Evolutionary conservation across 2,113 vertebrate species (phyloP), one percentile per base, ranked within the genome.

Genomic region (Erpornis zantholeuca): DNA sequence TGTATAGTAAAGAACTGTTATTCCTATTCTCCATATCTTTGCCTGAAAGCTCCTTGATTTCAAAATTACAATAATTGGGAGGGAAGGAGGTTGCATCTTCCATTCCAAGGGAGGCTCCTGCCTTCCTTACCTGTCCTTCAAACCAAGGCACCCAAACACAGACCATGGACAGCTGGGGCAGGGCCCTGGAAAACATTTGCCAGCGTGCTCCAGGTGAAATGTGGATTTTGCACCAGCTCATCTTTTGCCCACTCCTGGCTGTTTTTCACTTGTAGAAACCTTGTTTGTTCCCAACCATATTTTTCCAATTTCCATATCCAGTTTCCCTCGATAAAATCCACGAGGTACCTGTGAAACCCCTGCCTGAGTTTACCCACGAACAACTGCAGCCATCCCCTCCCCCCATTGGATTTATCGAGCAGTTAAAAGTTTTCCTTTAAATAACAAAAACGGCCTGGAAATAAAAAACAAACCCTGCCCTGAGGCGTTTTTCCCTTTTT

Each of bases 401-500:
- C 56, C 56, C 66, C 2, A 8, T 42, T 65, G 42, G 72, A 52
- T 79, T 91, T 87, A 91, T 89, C 0, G 21, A 96, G 40, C 82
- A 36, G 50, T 81, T 91, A 45, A 75, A 91, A 80, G 89, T 70
- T 83, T 69, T 35, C 3, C 4, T 82, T 70, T 9, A 9, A 78
- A 84, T 27, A 15, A 61, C 28, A 54, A 25, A 19, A 78, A 15
- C 56, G 53, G 53, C 33, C 6, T 29, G n/a, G 42, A 4, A 6
- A 38, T 10, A 38, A 38, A 38, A 38, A 38, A 38, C 38, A 38
- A 35, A 11, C 16, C 31, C 57, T 42, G 28, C 60, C 91, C 83
- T 10, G 86, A 66, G 77, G 93, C 35, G 1, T 61, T 92, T 95
- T 93, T 88, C 88, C 85, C n/a, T 90, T 88, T 93, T 53, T 72